Percentiles rank a stretch among this genome's conserved stretches.
Evolutionary conservation across 2,888 invertebrate species (phyloP).

Genomic region (Drosophila sordidapex): DNA sequence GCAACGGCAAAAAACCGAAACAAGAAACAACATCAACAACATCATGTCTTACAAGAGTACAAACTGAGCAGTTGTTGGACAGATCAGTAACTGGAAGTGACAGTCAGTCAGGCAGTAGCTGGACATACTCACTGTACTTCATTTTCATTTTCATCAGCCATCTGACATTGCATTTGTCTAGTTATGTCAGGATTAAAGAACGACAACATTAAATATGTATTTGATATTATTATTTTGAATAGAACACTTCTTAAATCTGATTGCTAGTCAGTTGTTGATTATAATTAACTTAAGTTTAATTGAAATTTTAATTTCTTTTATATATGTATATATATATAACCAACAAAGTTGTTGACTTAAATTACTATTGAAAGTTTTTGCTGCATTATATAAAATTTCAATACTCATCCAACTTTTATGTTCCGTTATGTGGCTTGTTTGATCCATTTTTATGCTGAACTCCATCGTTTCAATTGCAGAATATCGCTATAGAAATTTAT

Average conservation of each 20-base stretch:
- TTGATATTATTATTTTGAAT: too few relatives aligned
- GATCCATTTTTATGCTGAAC: neutral
- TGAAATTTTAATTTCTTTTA: neutral
- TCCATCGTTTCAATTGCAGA: neutral
- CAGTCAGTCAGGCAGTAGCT: conserved; percentile 3
- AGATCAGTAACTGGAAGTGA: conserved; percentile 28
- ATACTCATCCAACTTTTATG: neutral
- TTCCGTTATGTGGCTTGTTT: neutral
- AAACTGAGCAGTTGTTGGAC: conserved; percentile 9
- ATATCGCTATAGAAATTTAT: neutral
- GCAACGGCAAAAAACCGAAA: neutral
- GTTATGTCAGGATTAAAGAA: conserved; percentile 27
- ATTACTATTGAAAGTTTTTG: neutral
- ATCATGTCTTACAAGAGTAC: conserved; percentile 1
- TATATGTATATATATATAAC: neutral
- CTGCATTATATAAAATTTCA: neutral
- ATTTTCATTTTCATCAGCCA: conserved; percentile 6
- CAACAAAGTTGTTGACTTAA: neutral
- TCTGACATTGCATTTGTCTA: conserved; percentile 9
- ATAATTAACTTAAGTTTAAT: too few relatives aligned
- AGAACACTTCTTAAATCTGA: too few relatives aligned
- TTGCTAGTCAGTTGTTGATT: too few relatives aligned
- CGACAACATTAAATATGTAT: conserved; percentile 2
- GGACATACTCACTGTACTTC: neutral
- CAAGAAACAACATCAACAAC: conserved; percentile 3